A percentile compares a stretch with the other conserved stretches of the same genome.
These are phyloP conservation scores for Cheilinus undulatus DNA, from an alignment of 2,113 vertebrate species.

Conservation along the genomic window DNA sequence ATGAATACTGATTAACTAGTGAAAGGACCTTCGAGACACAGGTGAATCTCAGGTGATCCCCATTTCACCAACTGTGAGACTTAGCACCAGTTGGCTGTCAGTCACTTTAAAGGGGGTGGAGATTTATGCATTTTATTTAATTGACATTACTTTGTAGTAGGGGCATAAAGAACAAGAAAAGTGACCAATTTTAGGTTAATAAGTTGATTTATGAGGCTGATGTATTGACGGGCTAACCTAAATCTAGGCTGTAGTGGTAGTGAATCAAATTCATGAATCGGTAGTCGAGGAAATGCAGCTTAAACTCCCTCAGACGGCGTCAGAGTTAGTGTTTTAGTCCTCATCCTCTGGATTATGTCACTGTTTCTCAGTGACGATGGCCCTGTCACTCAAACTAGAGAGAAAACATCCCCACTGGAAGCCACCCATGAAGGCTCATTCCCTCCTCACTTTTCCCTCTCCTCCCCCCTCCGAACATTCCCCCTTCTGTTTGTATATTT, in stretches of 20 bases:
- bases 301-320: conserved; percentile 31
- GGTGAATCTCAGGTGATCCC: too few species aligned
- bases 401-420: conserved; percentile 61
- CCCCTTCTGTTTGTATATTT: conserved; percentile 64
- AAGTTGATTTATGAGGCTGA: neutral
- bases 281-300: neutral
- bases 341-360: conserved; percentile 66
- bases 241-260: neutral
- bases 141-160: neutral
- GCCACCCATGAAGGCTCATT: conserved; percentile 75
- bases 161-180: neutral
- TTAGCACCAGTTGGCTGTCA: too few species aligned
- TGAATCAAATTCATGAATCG: neutral
- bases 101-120: too few species aligned
- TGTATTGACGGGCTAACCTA: neutral
- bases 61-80: too few species aligned
- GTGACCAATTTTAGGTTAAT: too few species aligned
- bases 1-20: too few species aligned
- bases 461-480: conserved; percentile 52
- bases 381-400: conserved; percentile 75
- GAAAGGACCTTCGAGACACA: too few species aligned
- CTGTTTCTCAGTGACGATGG: conserved; percentile 55
- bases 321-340: conserved; percentile 53
- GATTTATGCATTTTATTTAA: too few species aligned
- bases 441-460: conserved; percentile 63